Evolutionary conservation across 2,888 invertebrate species (phyloP).

Genomic region (Nomada fabriciana): DNA sequence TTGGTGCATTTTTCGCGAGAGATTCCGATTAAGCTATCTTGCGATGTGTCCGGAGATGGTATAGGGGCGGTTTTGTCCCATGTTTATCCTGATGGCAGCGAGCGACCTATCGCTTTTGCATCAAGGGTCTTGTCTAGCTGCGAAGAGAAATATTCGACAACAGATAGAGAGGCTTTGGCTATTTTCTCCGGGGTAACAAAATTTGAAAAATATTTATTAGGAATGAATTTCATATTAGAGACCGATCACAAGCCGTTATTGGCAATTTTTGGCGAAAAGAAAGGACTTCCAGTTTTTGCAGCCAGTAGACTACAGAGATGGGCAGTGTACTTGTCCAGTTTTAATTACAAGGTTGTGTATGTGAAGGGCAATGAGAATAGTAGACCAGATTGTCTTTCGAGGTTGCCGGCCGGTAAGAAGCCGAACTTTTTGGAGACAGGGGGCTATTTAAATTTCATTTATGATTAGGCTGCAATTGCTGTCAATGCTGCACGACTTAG

Average conservation of each 20-base stretch:
- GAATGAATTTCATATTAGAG: conserved; percentile 44
- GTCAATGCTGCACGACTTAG: background rate
- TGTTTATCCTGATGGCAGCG: conserved; percentile 19
- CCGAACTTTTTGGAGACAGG: background rate
- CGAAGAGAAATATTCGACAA: conserved; percentile 42
- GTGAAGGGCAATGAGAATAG: conserved; percentile 37
- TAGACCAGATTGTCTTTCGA: conserved; percentile 2
- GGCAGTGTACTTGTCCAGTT: conserved; percentile 46
- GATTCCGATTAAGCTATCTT: conserved; percentile 35
- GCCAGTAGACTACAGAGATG: conserved; percentile 49
- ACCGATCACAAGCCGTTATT: conserved; percentile 47
- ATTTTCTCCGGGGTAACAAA: conserved; percentile 51
- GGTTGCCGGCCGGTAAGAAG: background rate
- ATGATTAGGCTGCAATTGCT: conserved; percentile 2
- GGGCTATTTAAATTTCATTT: conserved; percentile 9
- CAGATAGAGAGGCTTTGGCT: conserved; percentile 24
- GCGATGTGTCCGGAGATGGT: conserved; percentile 48
- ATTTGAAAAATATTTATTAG: conserved; percentile 53
- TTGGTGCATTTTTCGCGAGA: conserved; percentile 40
- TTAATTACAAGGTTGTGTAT: conserved; percentile 44
- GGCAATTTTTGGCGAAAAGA: conserved; percentile 47
- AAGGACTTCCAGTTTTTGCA: conserved; percentile 46
- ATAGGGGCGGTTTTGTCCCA: conserved; percentile 47
- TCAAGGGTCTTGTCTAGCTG: conserved; percentile 36
- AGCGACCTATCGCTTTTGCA: conserved; percentile 48